These are phyloP conservation scores for Arge pagana DNA, from an alignment of 2,888 invertebrate genomes.

Conservation along the genomic window DNA sequence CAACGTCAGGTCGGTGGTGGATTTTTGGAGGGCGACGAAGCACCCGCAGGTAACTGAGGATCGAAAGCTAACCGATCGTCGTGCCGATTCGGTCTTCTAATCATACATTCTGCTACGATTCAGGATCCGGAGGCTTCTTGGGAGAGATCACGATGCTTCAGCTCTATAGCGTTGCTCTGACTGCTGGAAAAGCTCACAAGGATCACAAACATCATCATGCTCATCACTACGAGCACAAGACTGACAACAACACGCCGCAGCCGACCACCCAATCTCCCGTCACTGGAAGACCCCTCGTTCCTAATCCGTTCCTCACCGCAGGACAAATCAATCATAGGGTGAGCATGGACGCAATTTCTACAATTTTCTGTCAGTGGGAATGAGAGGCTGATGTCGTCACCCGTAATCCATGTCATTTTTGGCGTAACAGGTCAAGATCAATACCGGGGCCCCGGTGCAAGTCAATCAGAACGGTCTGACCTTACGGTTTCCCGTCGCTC, in stretches of 20 bases:
- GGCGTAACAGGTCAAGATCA: constrained; percentile 46
- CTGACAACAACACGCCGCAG: constrained; percentile 65
- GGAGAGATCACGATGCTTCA: constrained; percentile 83
- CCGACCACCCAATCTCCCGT: constrained; percentile 65
- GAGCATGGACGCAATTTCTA: not conserved
- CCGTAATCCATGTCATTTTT: not conserved
- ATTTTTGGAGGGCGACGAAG: constrained; percentile 60
- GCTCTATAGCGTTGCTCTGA: constrained; percentile 78
- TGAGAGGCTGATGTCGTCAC: not conserved
- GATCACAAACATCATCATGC: constrained; percentile 88
- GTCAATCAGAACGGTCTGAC: constrained; percentile 49
- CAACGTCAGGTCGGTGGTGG: constrained; percentile 66
- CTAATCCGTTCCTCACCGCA: constrained; percentile 65
- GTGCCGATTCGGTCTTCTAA: too few relatives aligned
- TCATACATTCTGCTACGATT: too few relatives aligned
- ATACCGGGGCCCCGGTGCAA: constrained; percentile 49
- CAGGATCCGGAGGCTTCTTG: constrained; percentile 68
- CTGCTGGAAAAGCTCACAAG: constrained; percentile 84
- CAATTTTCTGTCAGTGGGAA: not conserved
- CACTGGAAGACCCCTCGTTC: constrained; percentile 60
- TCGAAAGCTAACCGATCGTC: too few relatives aligned
- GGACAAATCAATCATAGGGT: constrained; percentile 69
- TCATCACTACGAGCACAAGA: constrained; percentile 78
- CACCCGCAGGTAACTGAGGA: constrained; percentile 59
- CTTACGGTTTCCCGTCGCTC: constrained; percentile 48